These are phyloP conservation scores for Chymomyza amoena DNA, from an alignment of 2,888 invertebrate genomes.

Conservation along the genomic window DNA sequence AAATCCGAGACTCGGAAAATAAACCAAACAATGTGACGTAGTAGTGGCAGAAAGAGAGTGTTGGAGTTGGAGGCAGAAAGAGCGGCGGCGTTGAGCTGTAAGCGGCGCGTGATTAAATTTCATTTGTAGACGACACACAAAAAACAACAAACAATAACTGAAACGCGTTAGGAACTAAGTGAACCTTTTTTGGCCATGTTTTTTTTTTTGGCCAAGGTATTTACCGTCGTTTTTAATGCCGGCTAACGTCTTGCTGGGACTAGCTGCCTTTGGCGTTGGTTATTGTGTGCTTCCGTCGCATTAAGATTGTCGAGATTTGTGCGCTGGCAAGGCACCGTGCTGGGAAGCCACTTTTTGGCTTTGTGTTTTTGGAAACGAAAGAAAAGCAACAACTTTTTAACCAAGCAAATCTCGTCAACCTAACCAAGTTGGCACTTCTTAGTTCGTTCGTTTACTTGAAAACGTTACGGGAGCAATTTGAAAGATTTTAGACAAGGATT, in stretches of 20 bases:
- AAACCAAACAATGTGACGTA: conserved; percentile 53
- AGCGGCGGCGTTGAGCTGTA: conserved; percentile 32
- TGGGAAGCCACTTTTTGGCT: conserved; percentile 5
- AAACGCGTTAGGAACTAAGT: background rate
- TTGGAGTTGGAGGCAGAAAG: background rate
- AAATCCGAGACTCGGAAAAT: conserved; percentile 54
- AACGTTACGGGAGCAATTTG: conserved; percentile 66
- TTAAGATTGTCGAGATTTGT: conserved; percentile 68
- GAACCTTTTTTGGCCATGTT: background rate
- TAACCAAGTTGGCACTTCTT: conserved; percentile 21
- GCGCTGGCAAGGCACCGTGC: conserved; percentile 14
- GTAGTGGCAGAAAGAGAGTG: background rate
- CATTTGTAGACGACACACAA: conserved; percentile 63
- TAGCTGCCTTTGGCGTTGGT: conserved; percentile 16
- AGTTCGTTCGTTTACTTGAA: conserved; percentile 53
- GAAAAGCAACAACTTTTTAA: conserved; percentile 5
- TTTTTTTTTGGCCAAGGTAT: conserved; percentile 33
- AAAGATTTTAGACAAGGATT: conserved; percentile 61
- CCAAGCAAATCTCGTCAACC: background rate
- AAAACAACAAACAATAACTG: background rate
- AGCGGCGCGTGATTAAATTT: conserved; percentile 68
- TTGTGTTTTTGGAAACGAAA: background rate
- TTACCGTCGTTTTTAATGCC: conserved; percentile 58
- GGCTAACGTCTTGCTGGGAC: background rate
- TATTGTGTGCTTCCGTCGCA: conserved; percentile 58